Percentiles rank a stretch among this genome's conserved stretches.
These are phyloP conservation scores for Mycteria americana DNA, from an alignment of 2,797 vertebrate species.

Conservation along the genomic window DNA sequence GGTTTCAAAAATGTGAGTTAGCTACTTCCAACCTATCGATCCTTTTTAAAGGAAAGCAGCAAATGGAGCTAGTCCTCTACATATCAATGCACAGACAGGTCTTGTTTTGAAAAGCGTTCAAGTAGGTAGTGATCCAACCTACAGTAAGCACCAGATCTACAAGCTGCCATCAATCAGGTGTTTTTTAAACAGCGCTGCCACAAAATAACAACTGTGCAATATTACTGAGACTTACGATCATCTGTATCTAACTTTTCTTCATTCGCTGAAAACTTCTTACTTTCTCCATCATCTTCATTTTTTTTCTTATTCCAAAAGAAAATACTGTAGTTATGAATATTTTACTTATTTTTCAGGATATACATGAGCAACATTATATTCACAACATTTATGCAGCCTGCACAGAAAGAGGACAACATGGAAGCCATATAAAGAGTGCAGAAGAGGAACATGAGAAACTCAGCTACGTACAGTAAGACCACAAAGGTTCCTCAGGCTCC, in stretches of 20 bases:
- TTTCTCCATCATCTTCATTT: constrained; percentile 83
- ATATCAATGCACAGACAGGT: background rate
- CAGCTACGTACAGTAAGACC: background rate
- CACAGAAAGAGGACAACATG: background rate
- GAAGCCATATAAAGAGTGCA: background rate
- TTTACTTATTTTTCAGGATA: constrained; percentile 50
- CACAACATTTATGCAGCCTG: constrained; percentile 10
- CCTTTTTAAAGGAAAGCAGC: background rate
- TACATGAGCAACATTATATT: background rate
- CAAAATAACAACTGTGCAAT: background rate
- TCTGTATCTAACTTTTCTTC: constrained; percentile 81
- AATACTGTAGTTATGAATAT: constrained; percentile 39
- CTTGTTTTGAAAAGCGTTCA: background rate
- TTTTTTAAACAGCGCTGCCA: background rate
- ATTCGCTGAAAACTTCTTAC: constrained; percentile 83
- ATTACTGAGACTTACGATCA: constrained; percentile 81
- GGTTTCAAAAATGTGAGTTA: background rate
- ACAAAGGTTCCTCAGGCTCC: background rate
- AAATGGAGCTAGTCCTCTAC: background rate
- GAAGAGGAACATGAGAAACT: background rate
- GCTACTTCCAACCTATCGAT: background rate
- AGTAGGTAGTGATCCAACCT: background rate
- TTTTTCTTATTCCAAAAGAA: constrained; percentile 85
- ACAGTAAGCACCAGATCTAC: background rate
- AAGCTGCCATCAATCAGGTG: background rate